A percentile compares a stretch with the other conserved stretches of the same genome.
Evolutionary conservation across 2,888 invertebrate species (phyloP).

Genomic region (Iphiclides podalirius): DNA sequence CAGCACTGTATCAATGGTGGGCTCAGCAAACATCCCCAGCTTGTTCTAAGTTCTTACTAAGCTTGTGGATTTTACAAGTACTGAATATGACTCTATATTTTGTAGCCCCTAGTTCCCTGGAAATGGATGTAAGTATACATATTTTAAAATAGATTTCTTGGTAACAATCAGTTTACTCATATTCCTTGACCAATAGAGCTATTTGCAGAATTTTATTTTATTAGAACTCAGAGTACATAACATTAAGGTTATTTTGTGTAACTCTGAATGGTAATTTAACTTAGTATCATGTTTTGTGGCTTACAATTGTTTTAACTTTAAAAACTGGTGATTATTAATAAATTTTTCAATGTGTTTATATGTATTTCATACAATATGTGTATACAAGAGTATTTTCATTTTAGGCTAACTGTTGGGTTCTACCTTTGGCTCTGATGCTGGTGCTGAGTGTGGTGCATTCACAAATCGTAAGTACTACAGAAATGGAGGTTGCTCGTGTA

Average conservation of each 20-base stretch:
- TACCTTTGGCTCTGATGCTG: conserved; percentile 68
- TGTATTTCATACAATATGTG: conserved; percentile 9
- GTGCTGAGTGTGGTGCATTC: conserved; percentile 72
- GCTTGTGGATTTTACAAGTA: conserved; percentile 89
- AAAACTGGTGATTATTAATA: too few species aligned
- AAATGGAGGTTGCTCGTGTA: conserved; percentile 69
- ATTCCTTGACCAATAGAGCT: too few species aligned
- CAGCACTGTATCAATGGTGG: conserved; percentile 94
- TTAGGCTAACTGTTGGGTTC: conserved; percentile 68
- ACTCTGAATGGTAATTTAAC: too few species aligned
- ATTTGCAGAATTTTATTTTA: too few species aligned
- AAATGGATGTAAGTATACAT: conserved; percentile 78
- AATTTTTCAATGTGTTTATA: conserved; percentile 5
- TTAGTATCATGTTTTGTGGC: too few species aligned
- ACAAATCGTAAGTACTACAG: conserved; percentile 75
- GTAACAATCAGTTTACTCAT: neutral
- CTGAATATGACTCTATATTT: conserved; percentile 81
- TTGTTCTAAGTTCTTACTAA: conserved; percentile 86
- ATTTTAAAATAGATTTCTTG: neutral
- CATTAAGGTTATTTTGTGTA: too few species aligned
- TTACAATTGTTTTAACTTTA: too few species aligned
- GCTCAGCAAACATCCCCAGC: conserved; percentile 90
- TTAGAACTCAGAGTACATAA: too few species aligned
- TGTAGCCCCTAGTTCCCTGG: conserved; percentile 56
- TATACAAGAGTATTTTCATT: conserved; percentile 26